phyloP scores from a whole-genome alignment of 1,140 invertebrate genomes.

The Cepaea nemoralis region DNA sequence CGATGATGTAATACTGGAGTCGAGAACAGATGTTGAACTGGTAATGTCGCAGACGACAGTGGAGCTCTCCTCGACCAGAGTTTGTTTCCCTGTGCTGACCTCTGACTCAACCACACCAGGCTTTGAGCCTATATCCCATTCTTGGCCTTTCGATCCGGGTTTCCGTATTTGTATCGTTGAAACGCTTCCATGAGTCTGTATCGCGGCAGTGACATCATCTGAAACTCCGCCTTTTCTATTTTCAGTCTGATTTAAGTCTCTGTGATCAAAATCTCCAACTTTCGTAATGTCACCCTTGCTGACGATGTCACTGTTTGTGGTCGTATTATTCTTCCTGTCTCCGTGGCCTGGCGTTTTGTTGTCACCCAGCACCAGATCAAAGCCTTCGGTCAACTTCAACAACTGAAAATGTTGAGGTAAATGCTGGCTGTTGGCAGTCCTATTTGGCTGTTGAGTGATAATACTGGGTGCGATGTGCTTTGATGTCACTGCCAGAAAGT shows the following conservation, averaged over 20 bases:
- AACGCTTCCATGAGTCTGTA: neutral
- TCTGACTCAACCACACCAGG: neutral
- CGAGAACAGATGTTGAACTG: neutral
- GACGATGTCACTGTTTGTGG: too few relatives aligned
- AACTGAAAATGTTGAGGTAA: conserved; percentile 6
- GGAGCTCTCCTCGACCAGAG: neutral
- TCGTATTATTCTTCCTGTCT: too few relatives aligned
- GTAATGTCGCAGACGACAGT: neutral
- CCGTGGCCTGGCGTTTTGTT: too few relatives aligned
- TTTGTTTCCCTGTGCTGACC: neutral
- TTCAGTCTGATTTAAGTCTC: neutral
- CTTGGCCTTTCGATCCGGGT: neutral
- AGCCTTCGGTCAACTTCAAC: conserved; percentile 15
- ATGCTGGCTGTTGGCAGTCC: neutral
- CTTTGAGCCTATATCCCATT: neutral
- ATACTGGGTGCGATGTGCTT: neutral
- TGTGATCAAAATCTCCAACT: neutral
- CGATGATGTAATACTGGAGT: neutral
- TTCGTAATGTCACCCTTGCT: neutral
- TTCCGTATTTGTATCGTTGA: neutral
- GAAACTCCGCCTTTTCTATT: neutral
- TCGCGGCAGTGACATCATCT: neutral
- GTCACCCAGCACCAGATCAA: conserved; percentile 23
- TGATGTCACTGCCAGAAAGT: conserved; percentile 19
- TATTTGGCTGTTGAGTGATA: neutral